phyloP scores from a whole-genome alignment of 2,797 vertebrate genomes.

The Podarcis lilfordi region DNA sequence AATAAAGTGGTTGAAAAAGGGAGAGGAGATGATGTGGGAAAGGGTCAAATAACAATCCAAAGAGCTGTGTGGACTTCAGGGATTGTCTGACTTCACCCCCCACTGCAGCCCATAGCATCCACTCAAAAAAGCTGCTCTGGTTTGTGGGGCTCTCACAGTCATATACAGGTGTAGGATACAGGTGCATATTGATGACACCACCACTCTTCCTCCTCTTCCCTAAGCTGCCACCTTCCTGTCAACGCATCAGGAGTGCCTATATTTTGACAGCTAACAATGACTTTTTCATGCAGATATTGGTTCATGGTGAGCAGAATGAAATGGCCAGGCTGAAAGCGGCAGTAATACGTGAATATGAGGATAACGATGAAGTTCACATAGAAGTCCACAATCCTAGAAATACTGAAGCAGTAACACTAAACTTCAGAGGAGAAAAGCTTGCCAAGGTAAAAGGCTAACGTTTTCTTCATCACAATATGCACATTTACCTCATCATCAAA shows the following conservation, averaged over 20 bases:
- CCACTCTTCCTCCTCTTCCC: neutral
- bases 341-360: constrained; percentile 94
- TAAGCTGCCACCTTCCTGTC: neutral
- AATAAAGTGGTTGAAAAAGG: neutral
- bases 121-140: neutral
- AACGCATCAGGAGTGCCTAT: neutral
- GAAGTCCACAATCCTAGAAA: constrained; percentile 96
- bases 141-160: too few relatives aligned
- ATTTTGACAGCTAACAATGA: neutral
- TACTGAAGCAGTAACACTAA: constrained; percentile 92
- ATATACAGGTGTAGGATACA: too few relatives aligned
- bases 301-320: constrained; percentile 97
- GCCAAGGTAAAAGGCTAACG: constrained; percentile 84
- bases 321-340: constrained; percentile 96
- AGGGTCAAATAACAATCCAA: neutral
- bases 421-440: constrained; percentile 96
- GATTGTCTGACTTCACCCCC: neutral
- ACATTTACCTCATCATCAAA: constrained; percentile 31
- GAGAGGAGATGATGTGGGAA: neutral
- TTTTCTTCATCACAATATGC: neutral
- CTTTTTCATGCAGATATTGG: constrained; percentile 83
- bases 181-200: neutral
- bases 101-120: neutral
- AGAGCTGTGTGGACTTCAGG: neutral
- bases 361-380: constrained; percentile 96